Evolutionary conservation across 2,888 invertebrate species (phyloP).

Genomic region (Orchestes rusci): DNA sequence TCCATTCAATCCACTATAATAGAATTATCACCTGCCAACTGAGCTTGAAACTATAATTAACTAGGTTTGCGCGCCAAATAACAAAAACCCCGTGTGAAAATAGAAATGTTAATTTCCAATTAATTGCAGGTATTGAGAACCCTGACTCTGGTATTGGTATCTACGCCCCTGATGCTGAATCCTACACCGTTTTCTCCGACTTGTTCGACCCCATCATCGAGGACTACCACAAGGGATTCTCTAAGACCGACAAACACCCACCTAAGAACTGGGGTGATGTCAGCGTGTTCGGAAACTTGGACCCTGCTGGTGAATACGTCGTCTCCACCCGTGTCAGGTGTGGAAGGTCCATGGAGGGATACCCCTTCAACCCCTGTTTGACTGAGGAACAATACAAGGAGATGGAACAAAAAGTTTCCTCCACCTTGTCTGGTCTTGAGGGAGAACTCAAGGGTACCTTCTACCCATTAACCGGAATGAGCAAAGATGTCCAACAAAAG

Average conservation of each 20-base stretch:
- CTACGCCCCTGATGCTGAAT: constrained; percentile 95
- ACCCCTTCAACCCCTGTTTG: constrained; percentile 96
- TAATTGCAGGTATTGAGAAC: constrained; percentile 74
- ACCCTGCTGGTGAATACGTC: constrained; percentile 84
- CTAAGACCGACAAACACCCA: constrained; percentile 90
- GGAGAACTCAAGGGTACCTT: constrained; percentile 90
- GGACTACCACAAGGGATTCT: constrained; percentile 87
- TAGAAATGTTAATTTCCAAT: too few species aligned
- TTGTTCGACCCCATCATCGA: constrained; percentile 97
- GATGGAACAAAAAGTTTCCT: constrained; percentile 87
- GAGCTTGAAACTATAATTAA: too few species aligned
- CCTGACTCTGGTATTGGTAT: constrained; percentile 95
- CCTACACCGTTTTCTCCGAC: constrained; percentile 86
- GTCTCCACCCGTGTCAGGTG: constrained; percentile 95
- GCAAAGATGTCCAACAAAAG: constrained; percentile 92
- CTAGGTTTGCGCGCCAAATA: too few species aligned
- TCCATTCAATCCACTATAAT: too few species aligned
- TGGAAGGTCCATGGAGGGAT: constrained; percentile 90
- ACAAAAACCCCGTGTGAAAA: too few species aligned
- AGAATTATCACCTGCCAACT: too few species aligned
- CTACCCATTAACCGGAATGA: constrained; percentile 93
- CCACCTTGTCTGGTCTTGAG: constrained; percentile 70
- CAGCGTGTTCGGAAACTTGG: constrained; percentile 81
- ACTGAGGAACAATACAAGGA: constrained; percentile 96
- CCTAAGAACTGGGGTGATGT: constrained; percentile 92